Evolutionary conservation across 1,140 invertebrate genomes (phyloP).

Genomic region (Drosophila auraria): DNA sequence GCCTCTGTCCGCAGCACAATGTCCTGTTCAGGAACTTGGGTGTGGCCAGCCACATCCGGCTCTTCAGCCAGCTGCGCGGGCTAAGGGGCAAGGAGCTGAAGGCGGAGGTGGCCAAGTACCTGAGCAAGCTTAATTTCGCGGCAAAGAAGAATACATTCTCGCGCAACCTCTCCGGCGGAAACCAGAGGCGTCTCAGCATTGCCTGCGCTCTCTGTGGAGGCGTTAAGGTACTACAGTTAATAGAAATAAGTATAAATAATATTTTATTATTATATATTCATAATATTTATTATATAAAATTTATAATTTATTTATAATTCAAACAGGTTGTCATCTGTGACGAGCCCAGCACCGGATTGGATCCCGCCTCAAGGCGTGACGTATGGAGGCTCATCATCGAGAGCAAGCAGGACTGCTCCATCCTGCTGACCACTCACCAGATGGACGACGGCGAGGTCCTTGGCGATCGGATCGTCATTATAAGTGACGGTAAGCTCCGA

Average conservation of each 20-base stretch:
- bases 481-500: constrained; percentile 91
- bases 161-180: constrained; percentile 90
- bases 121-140: constrained; percentile 40
- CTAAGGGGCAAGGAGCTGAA: constrained; percentile 10
- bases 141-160: constrained; percentile 9
- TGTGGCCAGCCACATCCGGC: constrained; percentile 92
- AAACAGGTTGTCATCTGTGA: constrained; percentile 89
- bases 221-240: constrained; percentile 70
- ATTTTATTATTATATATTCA: too few relatives aligned
- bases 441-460: constrained; percentile 98
- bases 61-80: constrained; percentile 47
- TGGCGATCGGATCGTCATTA: constrained; percentile 95
- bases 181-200: constrained; percentile 92
- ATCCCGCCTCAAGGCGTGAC: constrained; percentile 93
- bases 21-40: constrained; percentile 95
- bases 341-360: constrained; percentile 97
- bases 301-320: not conserved
- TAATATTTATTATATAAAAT: too few relatives aligned
- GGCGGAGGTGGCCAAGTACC: constrained; percentile 25
- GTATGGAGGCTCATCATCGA: constrained; percentile 92
- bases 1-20: constrained; percentile 96
- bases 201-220: constrained; percentile 90
- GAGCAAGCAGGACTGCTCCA: constrained; percentile 86
- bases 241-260: not conserved
- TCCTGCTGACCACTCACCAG: constrained; percentile 96